Evolutionary conservation across 2,888 invertebrate species (phyloP).

Genomic region (Lithosia quadra): DNA sequence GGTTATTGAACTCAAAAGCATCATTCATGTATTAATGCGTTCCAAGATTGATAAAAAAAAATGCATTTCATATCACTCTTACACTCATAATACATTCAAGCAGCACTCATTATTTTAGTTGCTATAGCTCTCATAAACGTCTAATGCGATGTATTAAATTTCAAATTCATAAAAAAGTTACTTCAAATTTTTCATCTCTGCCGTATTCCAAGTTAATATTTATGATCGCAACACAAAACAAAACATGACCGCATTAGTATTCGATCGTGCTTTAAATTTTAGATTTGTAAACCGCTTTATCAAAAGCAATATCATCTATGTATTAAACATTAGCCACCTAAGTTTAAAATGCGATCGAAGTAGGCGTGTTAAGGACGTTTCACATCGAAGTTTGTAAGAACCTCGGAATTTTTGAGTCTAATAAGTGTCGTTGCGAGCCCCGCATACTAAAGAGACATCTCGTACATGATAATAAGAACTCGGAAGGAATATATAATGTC

Average conservation of each 20-base stretch:
- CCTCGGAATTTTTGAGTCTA: slow-evolving; percentile 84
- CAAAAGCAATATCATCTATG: slow-evolving; percentile 85
- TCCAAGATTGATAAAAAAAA: neutral
- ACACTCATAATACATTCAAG: neutral
- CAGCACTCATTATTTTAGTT: neutral
- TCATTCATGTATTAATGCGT: neutral
- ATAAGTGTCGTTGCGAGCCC: slow-evolving; percentile 79
- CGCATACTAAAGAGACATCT: slow-evolving; percentile 82
- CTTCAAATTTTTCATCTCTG: slow-evolving; percentile 66
- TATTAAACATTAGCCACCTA: slow-evolving; percentile 83
- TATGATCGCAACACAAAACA: slow-evolving; percentile 77
- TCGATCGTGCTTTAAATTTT: slow-evolving; percentile 84
- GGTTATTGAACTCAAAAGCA: neutral
- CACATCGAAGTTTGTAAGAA: slow-evolving; percentile 74
- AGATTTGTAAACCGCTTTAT: slow-evolving; percentile 86
- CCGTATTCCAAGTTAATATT: slow-evolving; percentile 77
- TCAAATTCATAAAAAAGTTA: slow-evolving; percentile 43
- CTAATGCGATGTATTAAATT: slow-evolving; percentile 27
- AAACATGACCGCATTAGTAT: slow-evolving; percentile 81
- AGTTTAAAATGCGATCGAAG: slow-evolving; percentile 78
- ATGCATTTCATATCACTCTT: neutral
- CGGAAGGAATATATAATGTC: slow-evolving; percentile 80
- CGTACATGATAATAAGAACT: slow-evolving; percentile 81
- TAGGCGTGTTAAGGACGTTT: slow-evolving; percentile 60
- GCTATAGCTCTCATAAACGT: slow-evolving; percentile 17